phyloP scores from a whole-genome alignment of 2,888 invertebrate genomes.

The Smittia aterrima region DNA sequence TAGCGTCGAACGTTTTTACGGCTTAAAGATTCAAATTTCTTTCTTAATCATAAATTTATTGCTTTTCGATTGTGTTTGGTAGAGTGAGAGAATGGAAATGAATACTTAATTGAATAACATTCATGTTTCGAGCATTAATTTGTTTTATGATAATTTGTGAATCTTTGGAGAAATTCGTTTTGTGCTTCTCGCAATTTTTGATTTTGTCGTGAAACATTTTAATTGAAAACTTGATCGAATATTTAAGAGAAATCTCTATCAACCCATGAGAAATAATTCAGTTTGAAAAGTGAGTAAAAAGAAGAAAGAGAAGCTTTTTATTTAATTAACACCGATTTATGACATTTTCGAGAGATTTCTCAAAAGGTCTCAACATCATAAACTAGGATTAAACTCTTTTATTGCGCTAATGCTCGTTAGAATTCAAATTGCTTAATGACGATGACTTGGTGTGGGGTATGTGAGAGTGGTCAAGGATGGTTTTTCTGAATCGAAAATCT shows the following conservation, averaged over 20 bases:
- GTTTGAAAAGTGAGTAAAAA: no score
- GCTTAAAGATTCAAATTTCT: background rate
- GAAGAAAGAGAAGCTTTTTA: background rate
- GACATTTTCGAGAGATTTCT: background rate
- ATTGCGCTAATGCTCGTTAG: conserved; percentile 14
- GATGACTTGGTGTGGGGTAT: background rate
- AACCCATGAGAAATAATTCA: no score
- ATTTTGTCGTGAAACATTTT: no score
- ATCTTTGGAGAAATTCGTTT: no score
- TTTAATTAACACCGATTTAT: conserved; percentile 9
- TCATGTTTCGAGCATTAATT: conserved; percentile 14
- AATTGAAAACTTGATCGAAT: no score
- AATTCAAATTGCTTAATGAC: conserved; percentile 17
- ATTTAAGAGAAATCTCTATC: no score
- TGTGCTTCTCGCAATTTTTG: no score
- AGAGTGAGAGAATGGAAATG: background rate
- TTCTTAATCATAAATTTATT: conserved; percentile 18
- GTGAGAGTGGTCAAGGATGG: background rate
- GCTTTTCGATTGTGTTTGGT: background rate
- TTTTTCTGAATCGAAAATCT: background rate
- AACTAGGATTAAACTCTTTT: conserved; percentile 35
- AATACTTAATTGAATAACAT: conserved; percentile 18
- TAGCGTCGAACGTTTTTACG: background rate
- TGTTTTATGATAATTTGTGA: background rate
- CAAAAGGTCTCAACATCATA: conserved; percentile 24